These are phyloP conservation scores for Caenorhabditis sulstoni DNA, from an alignment of 2,888 invertebrate species.

Conservation along the genomic window DNA sequence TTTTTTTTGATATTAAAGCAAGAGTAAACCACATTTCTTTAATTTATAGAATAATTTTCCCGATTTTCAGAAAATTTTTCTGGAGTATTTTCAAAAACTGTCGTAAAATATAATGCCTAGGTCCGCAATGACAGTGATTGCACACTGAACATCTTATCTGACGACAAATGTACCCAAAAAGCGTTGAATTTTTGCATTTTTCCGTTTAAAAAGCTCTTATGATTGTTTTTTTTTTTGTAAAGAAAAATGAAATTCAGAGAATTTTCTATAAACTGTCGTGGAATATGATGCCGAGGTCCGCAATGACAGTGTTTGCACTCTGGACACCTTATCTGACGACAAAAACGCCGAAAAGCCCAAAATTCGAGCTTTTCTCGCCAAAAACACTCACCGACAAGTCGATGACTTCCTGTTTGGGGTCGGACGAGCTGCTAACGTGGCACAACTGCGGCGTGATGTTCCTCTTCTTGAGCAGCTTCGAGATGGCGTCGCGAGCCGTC, in stretches of 20 bases:
- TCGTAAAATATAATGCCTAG: too few species aligned
- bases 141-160: not conserved
- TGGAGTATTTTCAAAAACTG: too few species aligned
- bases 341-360: not conserved
- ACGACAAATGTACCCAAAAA: not conserved
- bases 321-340: not conserved
- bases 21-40: too few species aligned
- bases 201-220: too few species aligned
- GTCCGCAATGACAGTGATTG: not conserved
- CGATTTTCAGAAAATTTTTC: too few species aligned
- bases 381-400: conserved; percentile 58
- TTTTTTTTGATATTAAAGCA: too few species aligned
- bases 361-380: not conserved
- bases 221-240: too few species aligned
- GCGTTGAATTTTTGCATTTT: not conserved
- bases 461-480: conserved; percentile 64
- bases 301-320: not conserved
- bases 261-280: too few species aligned
- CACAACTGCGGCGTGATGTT: conserved; percentile 75
- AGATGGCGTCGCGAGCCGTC: conserved; percentile 65
- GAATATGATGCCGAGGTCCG: not conserved
- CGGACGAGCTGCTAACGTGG: conserved; percentile 73
- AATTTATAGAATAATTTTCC: too few species aligned
- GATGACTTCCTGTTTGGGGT: conserved; percentile 70
- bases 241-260: too few species aligned